Base-by-base conservation (phyloP, 2,113 vertebrate species). In the Phyllostomus discolor region DNA sequence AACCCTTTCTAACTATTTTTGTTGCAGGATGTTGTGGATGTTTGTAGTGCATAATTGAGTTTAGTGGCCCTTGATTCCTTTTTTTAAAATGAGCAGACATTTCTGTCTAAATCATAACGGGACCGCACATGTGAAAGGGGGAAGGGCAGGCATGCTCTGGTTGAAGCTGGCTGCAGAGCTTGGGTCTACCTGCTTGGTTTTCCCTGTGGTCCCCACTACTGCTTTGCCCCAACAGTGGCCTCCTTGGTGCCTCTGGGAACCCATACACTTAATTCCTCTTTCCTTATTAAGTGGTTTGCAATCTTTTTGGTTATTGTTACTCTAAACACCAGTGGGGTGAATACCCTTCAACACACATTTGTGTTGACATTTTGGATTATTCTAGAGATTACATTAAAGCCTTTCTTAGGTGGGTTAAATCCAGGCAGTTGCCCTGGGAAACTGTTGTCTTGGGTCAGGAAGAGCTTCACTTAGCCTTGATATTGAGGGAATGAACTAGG, bases 11-110 rank as follows among this genome's bases (percentile, higher is more conserved):
- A 28, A 70, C 9, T 33, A 8, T 64, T 62, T 59, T 17, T 33
- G 73, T 35, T 73, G 48, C 12, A 46, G 41, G 76, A 70, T 38
- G 38, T 38, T n/a, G 43, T 50, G 35, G 64, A 9, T 3, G 35
- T 22, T 5, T 5, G 4, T 0, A 17, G 16, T 2, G 1, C 31
- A 4, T 46, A n/a, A 26, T 5, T 15, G 41, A 69, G 35, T 17
- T 43, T 52, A 59, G 48, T 8, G 50, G 28, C n/a, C 20, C 46
- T 62, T 31, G n/a, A 35, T 66, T 43, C 7, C 43, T 59, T 62
- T 59, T 59, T 90, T 46, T 59, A 14, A 1, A 76, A 75, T 80
- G 8, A 38, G 62, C 20, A 67, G 33, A 35, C 15, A 10, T 57
- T 41, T 82, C 24, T 15, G 17, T 19, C 70, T 94, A 20, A 52